phyloP scores from a whole-genome alignment of 2,113 vertebrate species.

The Phylloscopus whistleri region DNA sequence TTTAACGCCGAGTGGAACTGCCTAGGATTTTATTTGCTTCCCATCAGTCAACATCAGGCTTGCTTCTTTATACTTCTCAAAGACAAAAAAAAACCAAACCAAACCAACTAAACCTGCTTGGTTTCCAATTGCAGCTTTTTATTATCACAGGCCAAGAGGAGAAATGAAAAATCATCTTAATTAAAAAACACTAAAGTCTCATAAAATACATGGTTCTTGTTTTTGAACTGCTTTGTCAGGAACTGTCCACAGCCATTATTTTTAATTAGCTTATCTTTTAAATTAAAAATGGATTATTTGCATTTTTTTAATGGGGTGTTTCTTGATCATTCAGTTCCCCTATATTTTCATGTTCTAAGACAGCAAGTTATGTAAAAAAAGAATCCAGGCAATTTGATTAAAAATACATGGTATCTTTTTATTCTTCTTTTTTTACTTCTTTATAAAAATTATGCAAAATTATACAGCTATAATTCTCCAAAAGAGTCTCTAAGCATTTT shows the following conservation, averaged over 20 bases:
- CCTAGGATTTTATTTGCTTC: slow-evolving; percentile 14
- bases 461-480: background rate
- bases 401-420: slow-evolving; percentile 22
- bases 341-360: slow-evolving; percentile 29
- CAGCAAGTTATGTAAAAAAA: background rate
- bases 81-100: background rate
- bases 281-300: slow-evolving; percentile 64
- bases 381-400: slow-evolving; percentile 33
- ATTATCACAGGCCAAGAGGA: slow-evolving; percentile 20
- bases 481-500: background rate
- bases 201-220: slow-evolving; percentile 48
- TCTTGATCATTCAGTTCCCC: slow-evolving; percentile 27
- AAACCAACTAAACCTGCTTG: background rate
- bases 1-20: background rate
- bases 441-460: background rate
- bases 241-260: slow-evolving; percentile 59
- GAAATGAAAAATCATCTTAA: slow-evolving; percentile 66
- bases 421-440: background rate
- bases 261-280: slow-evolving; percentile 69
- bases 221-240: slow-evolving; percentile 65
- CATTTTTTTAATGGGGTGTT: slow-evolving; percentile 50
- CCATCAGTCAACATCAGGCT: slow-evolving; percentile 18
- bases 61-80: slow-evolving; percentile 28
- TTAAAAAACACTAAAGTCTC: slow-evolving; percentile 55
- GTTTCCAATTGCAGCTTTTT: slow-evolving; percentile 45